phyloP scores from a whole-genome alignment of 2,888 invertebrate genomes.

The Limenitis camilla region DNA sequence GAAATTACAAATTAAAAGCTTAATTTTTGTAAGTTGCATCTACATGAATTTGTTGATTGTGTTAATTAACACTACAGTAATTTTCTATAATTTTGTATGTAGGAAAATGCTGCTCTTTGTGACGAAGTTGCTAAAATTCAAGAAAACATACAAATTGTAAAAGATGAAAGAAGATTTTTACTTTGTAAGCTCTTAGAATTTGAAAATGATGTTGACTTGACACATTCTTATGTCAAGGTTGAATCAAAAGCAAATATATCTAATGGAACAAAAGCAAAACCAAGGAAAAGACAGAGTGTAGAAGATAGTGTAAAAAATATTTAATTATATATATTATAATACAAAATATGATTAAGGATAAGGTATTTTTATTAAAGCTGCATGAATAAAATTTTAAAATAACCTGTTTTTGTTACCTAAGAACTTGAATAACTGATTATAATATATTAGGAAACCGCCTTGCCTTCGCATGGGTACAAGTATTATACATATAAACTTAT shows the following conservation, averaged over 20 bases:
- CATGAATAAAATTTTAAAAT: too few relatives aligned
- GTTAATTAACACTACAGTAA: not conserved
- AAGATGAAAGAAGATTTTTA: constrained; percentile 88
- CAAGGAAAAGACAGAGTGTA: constrained; percentile 48
- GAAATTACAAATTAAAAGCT: constrained; percentile 77
- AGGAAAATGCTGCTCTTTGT: constrained; percentile 90
- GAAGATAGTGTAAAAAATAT: constrained; percentile 41
- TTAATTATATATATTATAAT: too few relatives aligned
- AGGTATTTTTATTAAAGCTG: too few relatives aligned
- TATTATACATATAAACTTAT: too few relatives aligned
- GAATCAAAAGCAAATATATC: constrained; percentile 31
- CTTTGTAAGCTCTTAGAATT: constrained; percentile 83
- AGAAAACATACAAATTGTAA: constrained; percentile 84
- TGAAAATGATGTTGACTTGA: constrained; percentile 65
- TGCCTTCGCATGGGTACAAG: too few relatives aligned
- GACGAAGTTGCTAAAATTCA: constrained; percentile 91
- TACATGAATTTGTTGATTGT: not conserved
- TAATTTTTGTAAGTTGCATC: constrained; percentile 75
- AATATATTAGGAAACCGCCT: too few relatives aligned
- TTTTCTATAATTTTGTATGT: constrained; percentile 20
- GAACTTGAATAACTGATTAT: too few relatives aligned
- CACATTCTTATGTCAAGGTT: constrained; percentile 36
- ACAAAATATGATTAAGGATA: too few relatives aligned
- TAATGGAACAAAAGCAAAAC: constrained; percentile 48
- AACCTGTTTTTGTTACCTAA: too few relatives aligned